Conservation (phyloP, 2,113 vertebrate genomes). For the Loxodonta africana region DNA sequence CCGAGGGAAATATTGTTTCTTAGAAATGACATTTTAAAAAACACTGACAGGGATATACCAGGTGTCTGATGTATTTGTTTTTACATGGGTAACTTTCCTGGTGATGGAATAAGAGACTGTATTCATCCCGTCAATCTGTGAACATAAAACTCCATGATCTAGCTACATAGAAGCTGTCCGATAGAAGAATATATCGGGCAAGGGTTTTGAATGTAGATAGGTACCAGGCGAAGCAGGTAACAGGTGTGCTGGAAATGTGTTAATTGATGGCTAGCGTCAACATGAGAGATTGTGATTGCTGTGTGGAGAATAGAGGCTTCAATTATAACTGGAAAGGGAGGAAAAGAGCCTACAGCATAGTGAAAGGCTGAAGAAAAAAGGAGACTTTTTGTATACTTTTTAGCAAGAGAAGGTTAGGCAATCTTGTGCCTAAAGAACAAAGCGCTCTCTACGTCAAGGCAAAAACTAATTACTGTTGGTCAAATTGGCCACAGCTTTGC, state of each 20-base stretch:
- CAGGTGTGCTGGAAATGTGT: neutral
- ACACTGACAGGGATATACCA: neutral
- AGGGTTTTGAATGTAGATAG: neutral
- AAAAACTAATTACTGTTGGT: neutral
- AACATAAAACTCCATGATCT: neutral
- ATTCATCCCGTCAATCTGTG: neutral
- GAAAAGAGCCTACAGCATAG: neutral
- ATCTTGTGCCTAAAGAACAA: neutral
- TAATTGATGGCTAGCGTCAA: slow-evolving; percentile 49
- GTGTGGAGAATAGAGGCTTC: neutral
- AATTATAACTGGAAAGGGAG: neutral
- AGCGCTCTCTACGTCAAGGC: neutral
- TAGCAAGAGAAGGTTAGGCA: neutral
- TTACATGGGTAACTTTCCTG: neutral
- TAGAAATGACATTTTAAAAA: neutral
- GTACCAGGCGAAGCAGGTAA: neutral
- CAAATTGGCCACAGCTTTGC: slow-evolving; percentile 5
- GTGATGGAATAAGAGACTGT: neutral
- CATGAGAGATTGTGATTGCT: neutral
- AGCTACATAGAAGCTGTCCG: neutral
- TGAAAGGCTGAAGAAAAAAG: neutral
- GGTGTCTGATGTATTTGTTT: neutral
- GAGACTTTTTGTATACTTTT: neutral
- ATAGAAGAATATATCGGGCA: neutral
- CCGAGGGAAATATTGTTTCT: neutral